These are phyloP conservation scores for Coturnix japonica DNA, from an alignment of 2,113 vertebrate genomes.

Conservation along the genomic window DNA sequence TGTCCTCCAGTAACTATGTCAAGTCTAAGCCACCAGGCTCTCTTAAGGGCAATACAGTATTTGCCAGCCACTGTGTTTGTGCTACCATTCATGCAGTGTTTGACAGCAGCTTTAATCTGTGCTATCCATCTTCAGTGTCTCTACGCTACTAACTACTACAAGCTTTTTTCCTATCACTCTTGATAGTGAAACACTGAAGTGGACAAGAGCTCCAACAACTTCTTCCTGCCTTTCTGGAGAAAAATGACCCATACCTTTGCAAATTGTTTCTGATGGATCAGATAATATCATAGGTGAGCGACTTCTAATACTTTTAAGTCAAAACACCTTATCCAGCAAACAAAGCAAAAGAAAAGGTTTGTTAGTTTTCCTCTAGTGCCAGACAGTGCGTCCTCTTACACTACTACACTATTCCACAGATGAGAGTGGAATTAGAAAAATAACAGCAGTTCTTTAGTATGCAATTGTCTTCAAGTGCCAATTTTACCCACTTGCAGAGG, in stretches of 20 bases:
- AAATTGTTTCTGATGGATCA: not conserved
- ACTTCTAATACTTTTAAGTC: not conserved
- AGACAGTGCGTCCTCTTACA: not conserved
- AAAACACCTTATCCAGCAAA: not conserved
- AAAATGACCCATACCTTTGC: not conserved
- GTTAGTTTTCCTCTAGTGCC: not conserved
- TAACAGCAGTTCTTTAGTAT: not conserved
- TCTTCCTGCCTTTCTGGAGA: not conserved
- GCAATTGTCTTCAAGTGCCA: not conserved
- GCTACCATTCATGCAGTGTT: not conserved
- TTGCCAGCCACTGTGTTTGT: not conserved
- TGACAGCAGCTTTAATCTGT: not conserved
- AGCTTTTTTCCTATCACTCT: not conserved
- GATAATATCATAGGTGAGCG: not conserved
- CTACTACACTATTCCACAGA: not conserved
- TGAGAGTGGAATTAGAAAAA: not conserved
- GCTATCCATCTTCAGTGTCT: not conserved
- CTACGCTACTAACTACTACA: not conserved
- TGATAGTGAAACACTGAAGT: not conserved
- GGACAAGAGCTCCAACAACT: not conserved
- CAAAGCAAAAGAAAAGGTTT: not conserved
- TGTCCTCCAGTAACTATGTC: not conserved
- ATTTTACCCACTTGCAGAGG: not conserved
- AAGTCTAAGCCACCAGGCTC: not conserved
- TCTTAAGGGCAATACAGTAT: not conserved